Evolutionary conservation across 2,888 invertebrate genomes (phyloP), one percentile per base, ranked within the genome.

Genomic region (Zelleria hepariella): DNA sequence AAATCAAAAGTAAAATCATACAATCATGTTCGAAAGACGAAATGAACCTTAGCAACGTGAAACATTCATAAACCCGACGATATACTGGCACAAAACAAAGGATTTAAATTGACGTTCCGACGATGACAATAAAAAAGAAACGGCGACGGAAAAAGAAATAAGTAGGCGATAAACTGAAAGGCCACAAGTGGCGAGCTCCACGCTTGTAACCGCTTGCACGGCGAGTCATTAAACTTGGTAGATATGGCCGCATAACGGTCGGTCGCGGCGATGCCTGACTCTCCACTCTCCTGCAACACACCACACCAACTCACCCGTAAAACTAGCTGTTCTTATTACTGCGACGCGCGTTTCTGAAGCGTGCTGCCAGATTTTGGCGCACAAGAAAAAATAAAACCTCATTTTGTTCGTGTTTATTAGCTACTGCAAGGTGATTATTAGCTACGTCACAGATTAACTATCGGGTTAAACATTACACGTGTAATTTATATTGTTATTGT

Each of bases 221-320:
- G 73, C 68, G 69, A 73, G 75, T 73, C 75, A 77, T 76, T 78
- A 77, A 73, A 75, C 73, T 70, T 67, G 62, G 67, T 68, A 66
- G 71, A 72, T 71, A 72, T 70, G 67, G 70, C 64, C 70, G 69
- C 66, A 68, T 77, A 77, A 77, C 77, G 77, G 77, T 72, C 63
- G 67, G 58, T 53, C 27, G 59, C 57, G 24, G 57, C 58, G 52
- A 54, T 63, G 61, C 62, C 63, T 62, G 63, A 62, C n/a, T n/a
- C n/a, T n/a, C n/a, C n/a, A n/a, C n/a, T n/a, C 63, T 58, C 62
- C 57, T 62, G 62, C 60, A 65, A 64, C 59, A 49, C 54, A 48
- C 52, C 62, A 56, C 56, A 51, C 53, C 61, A 61, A 54, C 66
- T 65, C 63, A 64, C 65, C 65, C 66, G 68, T 65, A 63, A 67